Conservation (phyloP, 2,888 invertebrate species). For the Hirtodrosophila cameraria region DNA sequence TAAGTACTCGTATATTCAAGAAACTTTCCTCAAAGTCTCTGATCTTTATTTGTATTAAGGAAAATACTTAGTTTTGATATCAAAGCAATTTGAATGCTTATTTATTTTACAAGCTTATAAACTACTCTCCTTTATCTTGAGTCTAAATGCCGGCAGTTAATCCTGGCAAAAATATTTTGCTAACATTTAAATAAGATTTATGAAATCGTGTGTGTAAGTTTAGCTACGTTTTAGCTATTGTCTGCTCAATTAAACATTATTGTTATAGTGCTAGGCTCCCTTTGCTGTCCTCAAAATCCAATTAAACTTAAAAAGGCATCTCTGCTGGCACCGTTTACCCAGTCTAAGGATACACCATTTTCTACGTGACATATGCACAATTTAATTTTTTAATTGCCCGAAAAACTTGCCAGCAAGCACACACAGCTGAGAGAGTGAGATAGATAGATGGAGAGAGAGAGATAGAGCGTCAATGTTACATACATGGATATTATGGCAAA, state of each 20-base stretch:
- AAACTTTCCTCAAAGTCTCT: too few relatives aligned
- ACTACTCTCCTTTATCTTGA: too few relatives aligned
- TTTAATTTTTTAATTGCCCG: conserved; percentile 77
- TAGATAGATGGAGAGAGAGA: background rate
- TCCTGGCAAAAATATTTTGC: background rate
- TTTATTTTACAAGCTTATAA: too few relatives aligned
- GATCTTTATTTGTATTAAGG: too few relatives aligned
- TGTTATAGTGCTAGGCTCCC: conserved; percentile 35
- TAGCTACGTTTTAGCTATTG: conserved; percentile 24
- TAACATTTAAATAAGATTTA: conserved; percentile 17
- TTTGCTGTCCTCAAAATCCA: conserved; percentile 63
- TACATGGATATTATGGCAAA: conserved; percentile 5
- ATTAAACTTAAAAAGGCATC: conserved; percentile 70
- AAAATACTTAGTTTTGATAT: too few relatives aligned
- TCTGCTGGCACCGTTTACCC: conserved; percentile 28
- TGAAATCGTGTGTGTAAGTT: conserved; percentile 21
- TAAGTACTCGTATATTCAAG: too few relatives aligned
- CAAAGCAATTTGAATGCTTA: too few relatives aligned
- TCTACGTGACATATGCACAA: conserved; percentile 74
- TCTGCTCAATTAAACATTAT: conserved; percentile 56
- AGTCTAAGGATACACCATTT: conserved; percentile 39
- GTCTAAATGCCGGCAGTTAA: background rate
- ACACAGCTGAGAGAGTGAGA: background rate
- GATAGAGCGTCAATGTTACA: conserved; percentile 4
- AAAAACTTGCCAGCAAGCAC: conserved; percentile 47